A percentile compares a stretch with the other conserved stretches of the same genome.
phyloP scores from a whole-genome alignment of 2,113 vertebrate species.

The Hepsetus odoe region DNA sequence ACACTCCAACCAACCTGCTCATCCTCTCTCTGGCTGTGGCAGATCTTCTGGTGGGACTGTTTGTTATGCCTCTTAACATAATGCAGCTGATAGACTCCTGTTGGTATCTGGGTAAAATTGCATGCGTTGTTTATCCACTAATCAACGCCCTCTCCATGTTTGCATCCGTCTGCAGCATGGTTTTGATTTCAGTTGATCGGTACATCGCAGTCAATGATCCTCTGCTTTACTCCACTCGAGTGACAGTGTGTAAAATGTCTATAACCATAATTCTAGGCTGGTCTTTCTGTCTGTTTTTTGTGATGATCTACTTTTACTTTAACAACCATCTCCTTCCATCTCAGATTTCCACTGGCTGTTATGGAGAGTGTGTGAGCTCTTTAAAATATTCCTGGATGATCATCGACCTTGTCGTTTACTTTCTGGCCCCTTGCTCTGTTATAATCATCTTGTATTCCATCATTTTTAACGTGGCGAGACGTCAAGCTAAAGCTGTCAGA shows the following conservation, averaged over 20 bases:
- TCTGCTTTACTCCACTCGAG: conserved; percentile 56
- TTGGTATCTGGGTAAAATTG: conserved; percentile 65
- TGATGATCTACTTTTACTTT: conserved; percentile 2
- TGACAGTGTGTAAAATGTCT: conserved; percentile 48
- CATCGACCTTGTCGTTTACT: conserved; percentile 19
- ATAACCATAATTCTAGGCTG: conserved; percentile 59
- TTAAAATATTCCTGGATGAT: neutral
- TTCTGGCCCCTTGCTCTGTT: conserved; percentile 6
- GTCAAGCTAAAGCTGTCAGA: conserved; percentile 22
- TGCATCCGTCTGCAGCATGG: conserved; percentile 56
- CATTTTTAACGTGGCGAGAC: conserved; percentile 32
- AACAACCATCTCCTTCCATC: conserved; percentile 17
- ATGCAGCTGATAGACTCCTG: conserved; percentile 56
- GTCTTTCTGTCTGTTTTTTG: conserved; percentile 55
- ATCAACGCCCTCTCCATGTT: conserved; percentile 58
- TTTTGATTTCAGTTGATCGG: conserved; percentile 65
- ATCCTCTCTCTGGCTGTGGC: conserved; percentile 70
- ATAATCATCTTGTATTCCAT: conserved; percentile 36
- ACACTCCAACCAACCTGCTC: conserved; percentile 71
- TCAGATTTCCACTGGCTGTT: conserved; percentile 10
- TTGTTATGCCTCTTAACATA: conserved; percentile 82
- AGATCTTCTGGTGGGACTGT: conserved; percentile 66
- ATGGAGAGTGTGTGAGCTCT: conserved; percentile 27
- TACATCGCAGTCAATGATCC: conserved; percentile 64
- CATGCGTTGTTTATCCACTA: conserved; percentile 57